Evolutionary conservation across 2,797 vertebrate species (phyloP), one percentile per base, ranked within the genome.

Genomic region (Pipistrellus nathusii): DNA sequence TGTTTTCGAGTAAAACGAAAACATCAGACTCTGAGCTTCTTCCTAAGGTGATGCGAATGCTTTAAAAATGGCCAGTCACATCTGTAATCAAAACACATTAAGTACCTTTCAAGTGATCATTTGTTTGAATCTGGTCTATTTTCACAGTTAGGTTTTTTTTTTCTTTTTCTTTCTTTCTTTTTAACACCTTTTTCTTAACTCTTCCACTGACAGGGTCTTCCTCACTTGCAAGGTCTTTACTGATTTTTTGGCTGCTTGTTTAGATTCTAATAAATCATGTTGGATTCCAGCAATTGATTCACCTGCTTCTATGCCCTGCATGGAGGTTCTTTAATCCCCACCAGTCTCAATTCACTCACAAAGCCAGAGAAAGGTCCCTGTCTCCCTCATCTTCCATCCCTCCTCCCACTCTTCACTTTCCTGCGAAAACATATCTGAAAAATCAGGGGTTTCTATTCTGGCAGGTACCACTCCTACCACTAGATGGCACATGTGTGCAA

Each of bases 401-500:
- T 55, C 2, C 8, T 55, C 2, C 8, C 46, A 6, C 20, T 80
- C 3, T 2, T 1, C 5, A 5, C 21, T 87, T 32, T 2, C 18
- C 27, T 11, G 38, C 13, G 44, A 69, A 73, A 94, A 32, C 10
- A 23, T 18, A 44, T 25, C 25, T 62, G 25, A 64, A 76, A 68
- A 73, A 90, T 59, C 23, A 23, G 3, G 14, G 20, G 27, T 82
- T 80, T 86, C n/a, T 92, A 17, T 51, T 78, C 73, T 81, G 72
- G 71, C 53, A 91, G 59, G 94, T 95, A 64, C 55, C 68, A 27
- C 21, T 94, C 6, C 93, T 3, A 80, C 93, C 97, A 95, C 96
- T 95, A 97, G 97, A 94, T 96, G 97, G 96, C 90, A 66, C 21
- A 12, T 62, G 66, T 51, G 59, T 73, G 77, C 92, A 91, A 88